A percentile compares a stretch with the other conserved stretches of the same genome.
phyloP scores from a whole-genome alignment of 2,113 vertebrate genomes.

The Myrmecophaga tridactyla region DNA sequence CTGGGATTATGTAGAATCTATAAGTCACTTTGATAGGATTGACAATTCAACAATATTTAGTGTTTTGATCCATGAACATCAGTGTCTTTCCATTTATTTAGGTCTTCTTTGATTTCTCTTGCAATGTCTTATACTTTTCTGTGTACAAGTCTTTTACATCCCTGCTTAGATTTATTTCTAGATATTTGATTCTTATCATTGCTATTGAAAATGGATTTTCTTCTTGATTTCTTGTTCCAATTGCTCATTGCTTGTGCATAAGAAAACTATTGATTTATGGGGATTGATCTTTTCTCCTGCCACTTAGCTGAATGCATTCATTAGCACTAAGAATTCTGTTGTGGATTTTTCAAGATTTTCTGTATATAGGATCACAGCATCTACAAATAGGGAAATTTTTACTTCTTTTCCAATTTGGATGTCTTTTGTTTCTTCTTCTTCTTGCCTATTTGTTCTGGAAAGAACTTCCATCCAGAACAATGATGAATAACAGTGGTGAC shows the following conservation, averaged over 20 bases:
- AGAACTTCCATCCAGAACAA: not conserved
- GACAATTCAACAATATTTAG: not conserved
- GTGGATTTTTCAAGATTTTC: not conserved
- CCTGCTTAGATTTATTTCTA: not conserved
- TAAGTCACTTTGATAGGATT: not conserved
- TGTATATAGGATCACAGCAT: not conserved
- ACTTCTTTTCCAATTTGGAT: not conserved
- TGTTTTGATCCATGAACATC: not conserved
- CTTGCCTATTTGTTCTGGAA: not conserved
- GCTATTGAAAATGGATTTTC: not conserved
- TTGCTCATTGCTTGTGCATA: too few relatives aligned
- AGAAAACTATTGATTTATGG: not conserved
- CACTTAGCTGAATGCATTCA: not conserved
- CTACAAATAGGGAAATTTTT: not conserved
- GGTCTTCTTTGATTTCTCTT: not conserved
- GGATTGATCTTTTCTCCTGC: not conserved
- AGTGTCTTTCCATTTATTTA: not conserved
- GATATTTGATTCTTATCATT: not conserved
- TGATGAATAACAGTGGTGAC: not conserved
- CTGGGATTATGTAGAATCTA: not conserved
- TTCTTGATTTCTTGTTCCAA: not conserved
- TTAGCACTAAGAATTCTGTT: not conserved
- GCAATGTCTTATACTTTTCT: not conserved
- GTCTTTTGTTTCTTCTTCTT: not conserved
- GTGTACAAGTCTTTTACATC: not conserved